Evolutionary conservation across 2,113 vertebrate genomes (phyloP), one percentile per base, ranked within the genome.

Genomic region (Dipodomys spectabilis): DNA sequence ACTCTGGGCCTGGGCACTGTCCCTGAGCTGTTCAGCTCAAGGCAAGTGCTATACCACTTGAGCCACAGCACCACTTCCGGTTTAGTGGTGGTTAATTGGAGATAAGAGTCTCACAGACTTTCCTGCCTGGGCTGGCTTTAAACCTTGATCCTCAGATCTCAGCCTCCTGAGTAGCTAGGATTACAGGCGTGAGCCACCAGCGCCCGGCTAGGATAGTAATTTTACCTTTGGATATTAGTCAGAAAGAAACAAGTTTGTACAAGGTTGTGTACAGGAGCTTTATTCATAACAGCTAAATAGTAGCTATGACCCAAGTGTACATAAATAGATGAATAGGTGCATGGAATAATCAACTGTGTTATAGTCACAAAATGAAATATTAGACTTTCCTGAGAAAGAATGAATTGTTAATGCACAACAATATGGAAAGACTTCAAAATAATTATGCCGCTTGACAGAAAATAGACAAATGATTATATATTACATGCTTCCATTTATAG

Each of bases 381-480:
- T 88, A 92, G 11, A 83, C 19, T 81, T 35, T 81, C 11, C 19
- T 85, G 82, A 75, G 82, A 80, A 77, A 28, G 65, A 86, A 90
- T 69, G 9, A n/a, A 32, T 27, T 77, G 72, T 49, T 86, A 60
- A 93, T 82, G 68, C 7, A 53, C 35, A 82, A 64, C 13, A 85
- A 30, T 2, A 32, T 79, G 25, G n/a, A 90, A 69, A 18, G n/a
- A 44, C 13, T 65, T 75, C 57, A 85, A 75, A 94, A 93, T 53
- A 85, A 95, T n/a, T 88, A 77, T 16, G 7, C 25, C 81, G 27
- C 69, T 1, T 79, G 9, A 80, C 73, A 94, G 19, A 80, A 80
- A 25, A 71, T 1, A 27, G 25, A 72, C 11, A 49, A 65, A 68
- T 22, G 69, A 65, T 11, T 81, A 86, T 0, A 64, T 72, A 39